A percentile compares a stretch with the other conserved stretches of the same genome.
phyloP scores from a whole-genome alignment of 2,888 invertebrate genomes.

The Ptychoptera albimana region DNA sequence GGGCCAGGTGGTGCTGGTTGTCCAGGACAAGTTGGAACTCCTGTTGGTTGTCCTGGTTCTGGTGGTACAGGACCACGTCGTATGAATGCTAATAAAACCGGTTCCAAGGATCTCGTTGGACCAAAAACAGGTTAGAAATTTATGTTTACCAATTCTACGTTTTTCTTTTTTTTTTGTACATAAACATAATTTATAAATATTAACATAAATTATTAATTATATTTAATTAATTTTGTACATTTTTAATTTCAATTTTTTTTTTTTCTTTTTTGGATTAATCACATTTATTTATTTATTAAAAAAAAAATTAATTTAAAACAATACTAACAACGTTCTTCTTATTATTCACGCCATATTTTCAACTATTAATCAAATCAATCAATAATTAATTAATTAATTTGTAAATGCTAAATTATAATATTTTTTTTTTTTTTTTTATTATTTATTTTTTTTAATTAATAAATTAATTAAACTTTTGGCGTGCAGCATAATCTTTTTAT shows the following conservation, averaged over 20 bases:
- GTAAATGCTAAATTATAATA: slow-evolving; percentile 16
- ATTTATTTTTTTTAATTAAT: too few species aligned
- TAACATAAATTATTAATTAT: background rate
- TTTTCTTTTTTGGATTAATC: background rate
- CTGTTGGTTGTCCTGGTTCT: slow-evolving; percentile 29
- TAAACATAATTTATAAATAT: background rate
- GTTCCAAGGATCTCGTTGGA: slow-evolving; percentile 28
- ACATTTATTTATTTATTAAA: too few species aligned
- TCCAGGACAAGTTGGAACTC: slow-evolving; percentile 28
- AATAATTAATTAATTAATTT: too few species aligned
- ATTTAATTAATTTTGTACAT: too few species aligned
- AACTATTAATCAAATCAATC: too few species aligned
- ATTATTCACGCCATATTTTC: too few species aligned
- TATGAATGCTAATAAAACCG: slow-evolving; percentile 29
- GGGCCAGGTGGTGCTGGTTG: slow-evolving; percentile 28
- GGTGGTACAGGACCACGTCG: slow-evolving; percentile 29
- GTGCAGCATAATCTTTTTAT: too few species aligned
- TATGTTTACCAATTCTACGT: background rate
- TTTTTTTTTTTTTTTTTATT: too few species aligned
- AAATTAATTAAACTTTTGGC: too few species aligned
- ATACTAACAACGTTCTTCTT: too few species aligned
- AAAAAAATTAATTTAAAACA: too few species aligned
- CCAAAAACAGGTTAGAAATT: slow-evolving; percentile 27
- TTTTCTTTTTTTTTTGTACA: too few species aligned
- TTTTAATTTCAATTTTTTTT: background rate